A percentile compares a stretch with the other conserved stretches of the same genome.
Evolutionary conservation across 1,140 invertebrate species (phyloP).

Genomic region (Lepidurus couesii): DNA sequence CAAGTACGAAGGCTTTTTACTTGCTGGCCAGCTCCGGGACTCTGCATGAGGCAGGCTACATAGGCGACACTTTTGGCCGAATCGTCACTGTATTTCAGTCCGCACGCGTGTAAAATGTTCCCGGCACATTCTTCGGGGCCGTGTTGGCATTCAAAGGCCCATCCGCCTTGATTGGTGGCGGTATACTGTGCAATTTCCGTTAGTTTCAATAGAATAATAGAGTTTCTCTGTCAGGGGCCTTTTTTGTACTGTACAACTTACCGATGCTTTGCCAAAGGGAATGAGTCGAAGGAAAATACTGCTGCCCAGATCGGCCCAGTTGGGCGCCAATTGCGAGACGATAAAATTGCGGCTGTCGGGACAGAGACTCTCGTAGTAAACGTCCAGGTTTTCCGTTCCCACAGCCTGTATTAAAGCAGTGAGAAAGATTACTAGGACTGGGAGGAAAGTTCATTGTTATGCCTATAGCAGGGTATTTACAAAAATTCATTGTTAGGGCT

Average conservation of each 20-base stretch:
- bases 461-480: not conserved
- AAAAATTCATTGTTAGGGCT: not conserved
- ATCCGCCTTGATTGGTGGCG: constrained; percentile 27
- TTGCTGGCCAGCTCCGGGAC: constrained; percentile 23
- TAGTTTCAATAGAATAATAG: not conserved
- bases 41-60: constrained; percentile 33
- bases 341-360: constrained; percentile 85
- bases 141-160: constrained; percentile 73
- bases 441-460: not conserved
- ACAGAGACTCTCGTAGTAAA: constrained; percentile 90
- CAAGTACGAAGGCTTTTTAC: constrained; percentile 13
- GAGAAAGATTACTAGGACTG: too few species aligned
- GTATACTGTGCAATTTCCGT: constrained; percentile 29
- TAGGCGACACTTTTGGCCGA: constrained; percentile 8
- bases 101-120: constrained; percentile 81
- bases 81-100: constrained; percentile 48
- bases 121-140: constrained; percentile 71
- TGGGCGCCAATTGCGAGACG: constrained; percentile 64
- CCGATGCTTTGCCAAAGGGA: constrained; percentile 85
- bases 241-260: constrained; percentile 46
- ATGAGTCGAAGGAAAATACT: constrained; percentile 61
- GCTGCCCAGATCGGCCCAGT: constrained; percentile 56
- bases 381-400: constrained; percentile 48
- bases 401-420: not conserved
- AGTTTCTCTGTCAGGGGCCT: not conserved